Base-by-base conservation (phyloP, 1,140 invertebrate genomes). In the Drosophila bifasciata region DNA sequence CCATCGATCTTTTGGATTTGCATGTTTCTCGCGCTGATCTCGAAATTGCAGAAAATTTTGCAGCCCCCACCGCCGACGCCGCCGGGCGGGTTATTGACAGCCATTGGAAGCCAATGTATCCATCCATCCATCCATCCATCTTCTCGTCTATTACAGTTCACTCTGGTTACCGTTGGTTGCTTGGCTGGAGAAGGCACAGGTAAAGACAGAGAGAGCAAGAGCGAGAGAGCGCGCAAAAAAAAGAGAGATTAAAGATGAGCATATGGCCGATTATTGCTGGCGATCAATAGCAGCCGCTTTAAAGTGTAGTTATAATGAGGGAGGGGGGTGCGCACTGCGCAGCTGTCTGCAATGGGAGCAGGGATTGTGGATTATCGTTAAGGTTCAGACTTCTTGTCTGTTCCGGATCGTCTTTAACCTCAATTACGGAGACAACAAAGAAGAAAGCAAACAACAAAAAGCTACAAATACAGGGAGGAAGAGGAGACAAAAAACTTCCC, bases 71-170 rank as follows among this genome's bases (percentile, higher is more conserved):
- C 32, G 32, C 32, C 32, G 32, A 36, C 11, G 32, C 57, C 25
- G 44, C 9, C 39, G 43, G 61, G 45, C 46, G 46, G 63, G 61
- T 67, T 64, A 67, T 67, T 67, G 63, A 67, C 64, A 67, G 63
- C 40, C 46, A 36, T 23, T 43, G n/a, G 23, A 36, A 28, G 23
- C 32, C 45, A 48, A n/a, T n/a, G n/a, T n/a, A 66, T 64, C 58
- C 58, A 63, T 64, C 41, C 48, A 36, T 17, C 21, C 25, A 52
- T 45, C 40, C 48, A 39, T 51, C 49, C 36, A 44, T 44, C 28
- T 15, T 25, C 23, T 40, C 11, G 11, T 46, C 44, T 46, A 46
- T 19, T 16, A 46, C 44, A 46, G 44, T 36, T 46, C 19, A 46
- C 44, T 21, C 16, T 11, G 44, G 1, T 46, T 46, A 46, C 44